phyloP scores from a whole-genome alignment of 2,113 vertebrate species.

The Sinocyclocheilus maitianheensis region DNA sequence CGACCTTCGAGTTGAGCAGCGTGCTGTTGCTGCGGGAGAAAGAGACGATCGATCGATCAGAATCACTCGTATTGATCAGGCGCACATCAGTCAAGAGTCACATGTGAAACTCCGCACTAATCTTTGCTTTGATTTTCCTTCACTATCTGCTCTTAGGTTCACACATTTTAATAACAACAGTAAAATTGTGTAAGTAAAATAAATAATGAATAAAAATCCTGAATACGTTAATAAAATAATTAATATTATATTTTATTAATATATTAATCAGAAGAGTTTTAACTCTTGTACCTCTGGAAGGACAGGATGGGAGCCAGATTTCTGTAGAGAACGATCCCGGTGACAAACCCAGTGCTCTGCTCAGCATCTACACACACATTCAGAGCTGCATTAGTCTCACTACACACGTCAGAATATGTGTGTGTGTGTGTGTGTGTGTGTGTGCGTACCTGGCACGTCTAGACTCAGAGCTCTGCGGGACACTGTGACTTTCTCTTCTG shows the following conservation, averaged over 20 bases:
- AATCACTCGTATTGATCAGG: conserved; percentile 15
- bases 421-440: background rate
- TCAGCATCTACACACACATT: conserved; percentile 69
- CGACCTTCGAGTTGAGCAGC: conserved; percentile 91
- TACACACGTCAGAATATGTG: background rate
- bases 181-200: too few species aligned
- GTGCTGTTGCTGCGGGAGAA: conserved; percentile 83
- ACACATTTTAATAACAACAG: too few species aligned
- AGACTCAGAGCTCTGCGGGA: conserved; percentile 87
- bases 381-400: background rate
- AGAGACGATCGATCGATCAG: background rate
- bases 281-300: conserved; percentile 79
- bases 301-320: conserved; percentile 89
- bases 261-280: too few species aligned
- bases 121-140: too few species aligned
- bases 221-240: too few species aligned
- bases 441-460: conserved; percentile 81
- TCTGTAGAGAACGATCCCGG: conserved; percentile 93
- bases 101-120: too few species aligned
- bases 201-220: too few species aligned
- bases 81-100: conserved; percentile 58
- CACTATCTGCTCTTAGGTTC: too few species aligned
- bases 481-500: conserved; percentile 92
- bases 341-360: conserved; percentile 86
- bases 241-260: too few species aligned